Evolutionary conservation across 2,113 vertebrate species (phyloP).

Genomic region (Dunckerocampus dactyliophorus): DNA sequence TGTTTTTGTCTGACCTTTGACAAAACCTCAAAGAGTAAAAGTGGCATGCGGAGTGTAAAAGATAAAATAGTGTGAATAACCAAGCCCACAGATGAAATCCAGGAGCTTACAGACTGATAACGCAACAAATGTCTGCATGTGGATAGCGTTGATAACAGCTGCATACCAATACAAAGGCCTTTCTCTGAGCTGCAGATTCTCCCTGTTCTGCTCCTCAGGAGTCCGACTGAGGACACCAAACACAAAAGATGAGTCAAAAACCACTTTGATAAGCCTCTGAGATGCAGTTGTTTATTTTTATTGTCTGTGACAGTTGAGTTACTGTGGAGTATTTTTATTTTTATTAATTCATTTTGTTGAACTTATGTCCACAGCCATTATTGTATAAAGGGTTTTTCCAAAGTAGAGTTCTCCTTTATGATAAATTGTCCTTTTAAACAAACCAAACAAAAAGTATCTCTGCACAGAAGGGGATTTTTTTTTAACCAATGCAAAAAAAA

Average conservation of each 20-base stretch:
- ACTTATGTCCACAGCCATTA: not conserved
- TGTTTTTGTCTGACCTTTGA: too few relatives aligned
- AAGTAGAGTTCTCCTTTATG: too few relatives aligned
- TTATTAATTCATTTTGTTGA: not conserved
- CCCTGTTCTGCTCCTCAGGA: slow-evolving; percentile 45
- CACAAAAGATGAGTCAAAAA: slow-evolving; percentile 22
- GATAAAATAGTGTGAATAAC: slow-evolving; percentile 16
- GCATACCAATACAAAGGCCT: slow-evolving; percentile 63
- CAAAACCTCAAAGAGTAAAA: not conserved
- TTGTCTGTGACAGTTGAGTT: slow-evolving; percentile 3
- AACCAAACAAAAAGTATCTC: too few relatives aligned
- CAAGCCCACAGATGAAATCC: slow-evolving; percentile 21
- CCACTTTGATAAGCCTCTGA: slow-evolving; percentile 21
- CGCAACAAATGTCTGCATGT: slow-evolving; percentile 43
- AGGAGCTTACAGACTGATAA: slow-evolving; percentile 39
- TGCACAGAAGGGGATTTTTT: too few relatives aligned
- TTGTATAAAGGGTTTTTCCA: too few relatives aligned
- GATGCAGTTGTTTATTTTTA: slow-evolving; percentile 3
- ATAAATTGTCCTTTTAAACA: too few relatives aligned
- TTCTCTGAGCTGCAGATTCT: slow-evolving; percentile 39
- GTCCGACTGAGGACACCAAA: slow-evolving; percentile 19
- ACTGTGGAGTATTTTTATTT: slow-evolving; percentile 4
- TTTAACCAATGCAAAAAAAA: too few relatives aligned
- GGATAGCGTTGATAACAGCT: slow-evolving; percentile 55
- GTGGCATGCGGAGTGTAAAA: slow-evolving; percentile 14